Percentiles rank a stretch among this genome's conserved stretches.
Conservation (phyloP, 2,113 vertebrate species). For the Amphilophus citrinellus region DNA sequence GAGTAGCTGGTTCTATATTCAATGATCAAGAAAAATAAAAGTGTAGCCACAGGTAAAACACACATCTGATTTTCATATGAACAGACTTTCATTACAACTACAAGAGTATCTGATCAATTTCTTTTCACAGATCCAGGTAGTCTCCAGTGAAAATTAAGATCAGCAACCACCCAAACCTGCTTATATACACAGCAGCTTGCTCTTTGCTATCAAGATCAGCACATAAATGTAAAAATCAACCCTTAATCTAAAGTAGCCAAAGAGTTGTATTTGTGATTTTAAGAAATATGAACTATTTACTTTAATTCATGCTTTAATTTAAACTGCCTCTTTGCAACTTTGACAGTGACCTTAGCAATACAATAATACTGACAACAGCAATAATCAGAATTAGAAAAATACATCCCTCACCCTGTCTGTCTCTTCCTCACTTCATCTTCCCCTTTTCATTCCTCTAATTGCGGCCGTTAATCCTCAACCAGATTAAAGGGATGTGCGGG, state of each 20-base stretch:
- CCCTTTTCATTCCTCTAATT: constrained; percentile 67
- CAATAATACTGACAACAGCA: background rate
- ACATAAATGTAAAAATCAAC: background rate
- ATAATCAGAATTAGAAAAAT: constrained; percentile 8
- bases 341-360: background rate
- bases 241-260: background rate
- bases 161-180: too few species aligned
- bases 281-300: background rate
- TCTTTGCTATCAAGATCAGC: background rate
- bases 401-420: background rate
- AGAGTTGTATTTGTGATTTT: background rate
- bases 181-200: background rate
- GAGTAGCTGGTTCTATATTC: too few species aligned
- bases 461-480: constrained; percentile 48
- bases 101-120: too few species aligned
- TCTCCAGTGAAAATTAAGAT: too few species aligned
- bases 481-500: constrained; percentile 56
- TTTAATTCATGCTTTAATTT: background rate
- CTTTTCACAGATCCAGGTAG: too few species aligned
- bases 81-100: too few species aligned
- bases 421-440: background rate
- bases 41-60: too few species aligned
- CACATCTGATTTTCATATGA: too few species aligned
- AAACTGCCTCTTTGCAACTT: background rate
- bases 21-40: too few species aligned